Base-by-base conservation (phyloP, 2,113 vertebrate species). In the Neopipo cinnamomea region DNA sequence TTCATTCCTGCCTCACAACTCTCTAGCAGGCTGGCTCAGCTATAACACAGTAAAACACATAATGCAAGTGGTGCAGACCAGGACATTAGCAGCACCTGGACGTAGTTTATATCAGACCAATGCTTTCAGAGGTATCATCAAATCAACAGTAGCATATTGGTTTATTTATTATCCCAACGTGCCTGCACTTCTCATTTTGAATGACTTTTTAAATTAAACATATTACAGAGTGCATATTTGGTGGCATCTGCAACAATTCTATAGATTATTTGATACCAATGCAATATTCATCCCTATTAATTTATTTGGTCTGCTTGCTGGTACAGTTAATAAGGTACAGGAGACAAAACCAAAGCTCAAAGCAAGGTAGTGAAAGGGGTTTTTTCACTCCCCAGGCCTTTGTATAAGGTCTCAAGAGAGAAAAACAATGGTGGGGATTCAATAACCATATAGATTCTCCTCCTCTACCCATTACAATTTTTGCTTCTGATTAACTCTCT, bases 401-500 rank as follows among this genome's bases (percentile, higher is more conserved):
- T 92, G 17, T 83, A 28, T 76, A 11, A 35, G 19, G 13, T 70
- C 61, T 89, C 62, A 44, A 76, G 25, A 70, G 53, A 85, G 50
- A 85, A 83, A 62, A 78, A 46, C 56, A 9, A 49, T 67, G 13
- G 28, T 85, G 30, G 9, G 55, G 55, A 74, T 63, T 90, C 25
- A 63, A 44, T 59, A 95, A 83, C 24, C 35, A 18, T n/a, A 53
- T 10, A 67, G 50, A 71, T 67, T 85, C 21, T 52, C 35, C 77
- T 82, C 59, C 59, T 67, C 47, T 67, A 56, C 21, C 9, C 71
- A 65, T 85, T 71, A 85, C 14, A 49, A 4, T 62, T 68, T 93
- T 94, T 90, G 73, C 59, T 88, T 85, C 82, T 85, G 47, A 88
- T 80, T 80, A 86, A 83, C 50, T 71, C 71, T 66, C 39, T 74